phyloP scores from a whole-genome alignment of 2,888 invertebrate species.

The Brachyptera risi region DNA sequence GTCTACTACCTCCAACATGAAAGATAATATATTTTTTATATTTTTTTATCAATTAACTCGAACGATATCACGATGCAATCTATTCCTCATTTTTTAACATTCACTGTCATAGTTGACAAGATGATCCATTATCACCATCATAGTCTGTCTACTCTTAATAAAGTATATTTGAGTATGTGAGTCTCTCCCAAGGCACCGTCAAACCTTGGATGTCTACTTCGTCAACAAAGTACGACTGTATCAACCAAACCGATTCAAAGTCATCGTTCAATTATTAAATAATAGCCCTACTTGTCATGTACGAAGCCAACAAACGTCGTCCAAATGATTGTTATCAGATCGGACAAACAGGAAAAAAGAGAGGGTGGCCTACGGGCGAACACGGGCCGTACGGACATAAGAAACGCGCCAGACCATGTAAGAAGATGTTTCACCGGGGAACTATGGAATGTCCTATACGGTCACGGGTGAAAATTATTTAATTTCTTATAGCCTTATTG shows the following conservation, averaged over 20 bases:
- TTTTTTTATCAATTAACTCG: too few species aligned
- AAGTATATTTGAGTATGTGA: too few species aligned
- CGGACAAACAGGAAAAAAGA: not conserved
- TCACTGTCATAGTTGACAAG: too few species aligned
- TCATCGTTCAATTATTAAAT: constrained; percentile 26
- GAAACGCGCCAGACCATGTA: not conserved
- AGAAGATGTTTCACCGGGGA: too few species aligned
- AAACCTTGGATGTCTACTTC: too few species aligned
- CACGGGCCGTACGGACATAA: not conserved
- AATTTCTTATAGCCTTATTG: not conserved
- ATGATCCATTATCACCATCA: too few species aligned
- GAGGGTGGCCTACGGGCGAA: not conserved
- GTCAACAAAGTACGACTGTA: not conserved
- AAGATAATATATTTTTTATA: too few species aligned
- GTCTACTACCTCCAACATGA: too few species aligned
- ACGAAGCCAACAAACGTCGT: not conserved
- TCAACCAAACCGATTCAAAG: constrained; percentile 6
- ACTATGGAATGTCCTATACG: not conserved
- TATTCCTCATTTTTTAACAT: too few species aligned
- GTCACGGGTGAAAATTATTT: not conserved
- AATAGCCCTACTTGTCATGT: constrained; percentile 28
- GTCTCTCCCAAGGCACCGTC: too few species aligned
- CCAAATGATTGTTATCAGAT: constrained; percentile 10
- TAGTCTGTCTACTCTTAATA: too few species aligned
- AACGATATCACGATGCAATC: too few species aligned